Evolutionary conservation across 2,797 vertebrate species (phyloP).

Genomic region (Urophycis tenuis): DNA sequence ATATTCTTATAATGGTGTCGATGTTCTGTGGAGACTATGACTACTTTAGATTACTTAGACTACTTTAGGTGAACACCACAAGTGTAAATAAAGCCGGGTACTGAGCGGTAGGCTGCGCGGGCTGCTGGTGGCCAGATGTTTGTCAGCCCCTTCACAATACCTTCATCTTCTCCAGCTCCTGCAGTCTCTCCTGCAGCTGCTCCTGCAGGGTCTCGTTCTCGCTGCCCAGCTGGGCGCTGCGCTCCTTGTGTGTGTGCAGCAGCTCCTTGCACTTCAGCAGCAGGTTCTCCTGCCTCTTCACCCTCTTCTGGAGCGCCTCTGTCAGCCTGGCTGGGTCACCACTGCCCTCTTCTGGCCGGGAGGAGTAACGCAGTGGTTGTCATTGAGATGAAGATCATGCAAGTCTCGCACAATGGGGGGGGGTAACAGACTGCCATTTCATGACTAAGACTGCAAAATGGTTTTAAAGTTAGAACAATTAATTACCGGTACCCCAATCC

Average conservation of each 20-base stretch:
- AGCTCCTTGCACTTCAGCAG: slow-evolving; percentile 85
- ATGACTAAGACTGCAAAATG: neutral
- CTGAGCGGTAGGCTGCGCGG: neutral
- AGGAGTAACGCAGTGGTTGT: slow-evolving; percentile 19
- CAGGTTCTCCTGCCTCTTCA: slow-evolving; percentile 87
- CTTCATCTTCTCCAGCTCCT: slow-evolving; percentile 96
- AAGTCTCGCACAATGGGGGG: neutral
- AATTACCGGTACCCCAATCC: neutral
- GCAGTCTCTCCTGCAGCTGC: slow-evolving; percentile 90
- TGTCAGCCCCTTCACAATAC: slow-evolving; percentile 50
- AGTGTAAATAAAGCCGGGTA: neutral
- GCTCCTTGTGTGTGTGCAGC: slow-evolving; percentile 80
- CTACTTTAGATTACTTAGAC: neutral
- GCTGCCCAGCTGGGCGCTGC: slow-evolving; percentile 73
- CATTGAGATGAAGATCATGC: neutral
- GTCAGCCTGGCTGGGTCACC: slow-evolving; percentile 67
- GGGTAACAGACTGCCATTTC: neutral
- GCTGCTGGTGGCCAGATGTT: neutral
- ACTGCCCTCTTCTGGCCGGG: slow-evolving; percentile 66
- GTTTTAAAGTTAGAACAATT: neutral
- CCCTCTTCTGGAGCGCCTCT: slow-evolving; percentile 77
- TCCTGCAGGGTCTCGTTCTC: slow-evolving; percentile 94
- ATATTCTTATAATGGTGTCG: neutral
- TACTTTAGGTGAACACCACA: neutral
- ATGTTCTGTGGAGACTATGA: neutral